These are phyloP conservation scores for Chiloscyllium punctatum DNA, from an alignment of 2,797 vertebrate genomes.

Conservation along the genomic window DNA sequence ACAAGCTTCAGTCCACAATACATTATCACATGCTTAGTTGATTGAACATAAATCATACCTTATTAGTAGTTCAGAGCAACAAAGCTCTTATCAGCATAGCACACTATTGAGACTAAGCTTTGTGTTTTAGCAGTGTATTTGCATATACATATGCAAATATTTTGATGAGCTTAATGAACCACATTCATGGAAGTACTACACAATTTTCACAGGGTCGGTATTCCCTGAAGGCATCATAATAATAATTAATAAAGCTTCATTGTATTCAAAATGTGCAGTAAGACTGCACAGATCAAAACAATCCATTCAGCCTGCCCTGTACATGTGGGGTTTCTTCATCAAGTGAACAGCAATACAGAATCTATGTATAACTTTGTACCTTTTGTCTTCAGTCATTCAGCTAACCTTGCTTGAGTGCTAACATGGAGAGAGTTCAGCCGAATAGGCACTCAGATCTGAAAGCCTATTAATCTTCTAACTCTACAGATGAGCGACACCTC, in stretches of 20 bases:
- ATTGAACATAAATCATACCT: neutral
- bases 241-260: too few species aligned
- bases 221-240: neutral
- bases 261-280: neutral
- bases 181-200: neutral
- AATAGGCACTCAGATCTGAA: too few species aligned
- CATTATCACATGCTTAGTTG: conserved; percentile 9
- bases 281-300: neutral
- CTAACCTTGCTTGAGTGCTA: too few species aligned
- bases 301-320: too few species aligned
- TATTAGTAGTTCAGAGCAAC: neutral
- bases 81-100: neutral
- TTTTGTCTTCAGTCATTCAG: too few species aligned
- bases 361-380: neutral
- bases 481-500: too few species aligned
- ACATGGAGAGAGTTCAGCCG: too few species aligned
- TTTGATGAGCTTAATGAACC: neutral
- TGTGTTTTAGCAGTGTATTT: neutral
- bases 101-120: neutral
- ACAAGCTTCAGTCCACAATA: neutral
- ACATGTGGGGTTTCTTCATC: neutral
- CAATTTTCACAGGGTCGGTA: neutral
- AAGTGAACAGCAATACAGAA: neutral
- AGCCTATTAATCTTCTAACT: too few species aligned
- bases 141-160: neutral